A percentile compares a stretch with the other conserved stretches of the same genome.
These are phyloP conservation scores for Caenorhabditis becei DNA, from an alignment of 2,888 invertebrate species.

Conservation along the genomic window DNA sequence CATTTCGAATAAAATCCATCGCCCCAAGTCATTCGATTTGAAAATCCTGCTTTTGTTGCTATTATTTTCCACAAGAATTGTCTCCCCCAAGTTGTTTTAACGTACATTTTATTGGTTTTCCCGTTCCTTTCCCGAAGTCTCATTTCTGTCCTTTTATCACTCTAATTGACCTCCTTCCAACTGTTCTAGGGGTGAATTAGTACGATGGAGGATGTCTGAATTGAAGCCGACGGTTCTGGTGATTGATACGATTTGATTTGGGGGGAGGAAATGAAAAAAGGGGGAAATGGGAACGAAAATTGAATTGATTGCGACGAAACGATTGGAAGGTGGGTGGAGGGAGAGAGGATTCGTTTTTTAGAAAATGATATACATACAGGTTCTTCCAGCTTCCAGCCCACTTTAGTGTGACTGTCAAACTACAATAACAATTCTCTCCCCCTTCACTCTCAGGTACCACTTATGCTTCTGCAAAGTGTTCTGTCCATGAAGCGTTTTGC, in stretches of 20 bases:
- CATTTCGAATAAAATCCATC: slow-evolving; percentile 9
- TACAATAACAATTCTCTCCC: slow-evolving; percentile 11
- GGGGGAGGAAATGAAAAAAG: background rate
- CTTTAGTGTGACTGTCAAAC: slow-evolving; percentile 3
- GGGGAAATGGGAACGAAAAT: slow-evolving; percentile 20
- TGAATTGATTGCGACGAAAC: slow-evolving; percentile 34
- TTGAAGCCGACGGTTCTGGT: slow-evolving; percentile 25
- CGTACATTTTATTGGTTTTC: slow-evolving; percentile 8
- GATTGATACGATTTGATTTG: slow-evolving; percentile 42
- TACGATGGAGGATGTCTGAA: background rate
- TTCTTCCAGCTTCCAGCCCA: slow-evolving; percentile 5
- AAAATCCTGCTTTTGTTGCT: slow-evolving; percentile 36
- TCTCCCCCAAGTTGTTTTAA: slow-evolving; percentile 20
- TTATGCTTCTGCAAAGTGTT: slow-evolving; percentile 9
- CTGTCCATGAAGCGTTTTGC: background rate
- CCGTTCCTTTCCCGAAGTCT: slow-evolving; percentile 13
- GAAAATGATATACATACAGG: slow-evolving; percentile 10
- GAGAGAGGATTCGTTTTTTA: slow-evolving; percentile 7
- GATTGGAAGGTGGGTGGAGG: slow-evolving; percentile 29
- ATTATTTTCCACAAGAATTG: background rate
- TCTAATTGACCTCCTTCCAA: slow-evolving; percentile 52
- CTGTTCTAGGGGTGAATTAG: slow-evolving; percentile 18
- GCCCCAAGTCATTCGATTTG: slow-evolving; percentile 24
- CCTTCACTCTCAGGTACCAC: slow-evolving; percentile 18
- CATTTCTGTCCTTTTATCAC: slow-evolving; percentile 16